Evolutionary conservation across 1,140 invertebrate genomes (phyloP), one percentile per base, ranked within the genome.

Genomic region (Hypsibius dujardini): DNA sequence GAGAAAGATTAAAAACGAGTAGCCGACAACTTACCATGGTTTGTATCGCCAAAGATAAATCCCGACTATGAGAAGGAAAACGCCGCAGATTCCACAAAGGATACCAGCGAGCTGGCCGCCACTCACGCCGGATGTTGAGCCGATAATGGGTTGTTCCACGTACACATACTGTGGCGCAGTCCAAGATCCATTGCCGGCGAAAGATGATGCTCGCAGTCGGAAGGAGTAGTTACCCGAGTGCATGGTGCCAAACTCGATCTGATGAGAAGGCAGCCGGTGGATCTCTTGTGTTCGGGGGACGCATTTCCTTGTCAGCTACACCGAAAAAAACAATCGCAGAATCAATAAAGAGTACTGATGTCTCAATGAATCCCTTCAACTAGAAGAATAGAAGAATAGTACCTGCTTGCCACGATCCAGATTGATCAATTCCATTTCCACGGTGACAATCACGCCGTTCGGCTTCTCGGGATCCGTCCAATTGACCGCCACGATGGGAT

Each of bases 221-320:
- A 92, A 75, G 45, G 86, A 88, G 78, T 95, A 95, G 79, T 90
- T 91, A 1, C 92, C 93, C 71, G 90, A 82, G n/a, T 80, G 77
- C 0, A 95, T 73, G n/a, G 75, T 75, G 12, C n/a, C 2, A 59
- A 79, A 76, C 12, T 75, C 70, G 1, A 76, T 69, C 45, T 69
- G 74, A 47, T 76, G 74, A 7, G 59, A 45, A 70, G 28, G 76
- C 77, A 77, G 70, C 73, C 71, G 46, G 78, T 74, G 0, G 47
- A 40, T 28, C 69, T 45, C 12, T 72, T 71, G n/a, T 72, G 71
- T 2, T 50, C n/a, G 46, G 47, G 46, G 7, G 69, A 71, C 15
- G 59, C 70, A 47, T 74, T 78, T 28, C 28, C 28, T 28, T 28
- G 28, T 28, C 28, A 28, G 28, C 28, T 28, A 28, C 28, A 28